Conservation (phyloP, 2,888 invertebrate genomes). For the Quadroppia sp. region DNA sequence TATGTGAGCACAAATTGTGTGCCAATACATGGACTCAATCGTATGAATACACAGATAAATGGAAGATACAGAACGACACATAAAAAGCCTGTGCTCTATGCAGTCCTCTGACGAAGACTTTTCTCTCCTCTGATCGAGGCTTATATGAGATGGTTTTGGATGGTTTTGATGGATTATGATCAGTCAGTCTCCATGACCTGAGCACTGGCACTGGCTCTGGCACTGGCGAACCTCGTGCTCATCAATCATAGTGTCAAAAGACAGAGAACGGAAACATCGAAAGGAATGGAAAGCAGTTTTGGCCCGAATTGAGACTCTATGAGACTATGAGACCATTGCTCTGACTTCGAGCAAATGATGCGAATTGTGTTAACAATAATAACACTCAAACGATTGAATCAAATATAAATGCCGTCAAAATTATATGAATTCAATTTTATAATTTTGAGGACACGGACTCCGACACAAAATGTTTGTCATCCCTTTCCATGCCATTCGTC, state of each 20-base stretch:
- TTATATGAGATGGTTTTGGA: constrained; percentile 34
- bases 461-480: too few relatives aligned
- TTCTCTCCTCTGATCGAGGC: constrained; percentile 10
- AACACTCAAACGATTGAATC: neutral
- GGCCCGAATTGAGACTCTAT: too few relatives aligned
- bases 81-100: neutral
- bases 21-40: neutral
- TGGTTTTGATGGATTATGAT: constrained; percentile 40
- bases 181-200: constrained; percentile 39
- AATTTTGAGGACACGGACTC: neutral
- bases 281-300: constrained; percentile 12
- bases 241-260: constrained; percentile 38
- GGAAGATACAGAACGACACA: neutral
- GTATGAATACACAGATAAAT: neutral
- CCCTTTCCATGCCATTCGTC: neutral
- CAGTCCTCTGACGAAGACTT: neutral
- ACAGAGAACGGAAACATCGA: constrained; percentile 37
- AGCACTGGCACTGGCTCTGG: constrained; percentile 18
- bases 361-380: neutral
- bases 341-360: neutral
- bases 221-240: constrained; percentile 36
- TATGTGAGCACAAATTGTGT: constrained; percentile 8
- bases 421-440: neutral
- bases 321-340: neutral
- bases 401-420: neutral